Evolutionary conservation across 2,797 vertebrate species (phyloP).

Genomic region (Halcyon leucocephala): DNA sequence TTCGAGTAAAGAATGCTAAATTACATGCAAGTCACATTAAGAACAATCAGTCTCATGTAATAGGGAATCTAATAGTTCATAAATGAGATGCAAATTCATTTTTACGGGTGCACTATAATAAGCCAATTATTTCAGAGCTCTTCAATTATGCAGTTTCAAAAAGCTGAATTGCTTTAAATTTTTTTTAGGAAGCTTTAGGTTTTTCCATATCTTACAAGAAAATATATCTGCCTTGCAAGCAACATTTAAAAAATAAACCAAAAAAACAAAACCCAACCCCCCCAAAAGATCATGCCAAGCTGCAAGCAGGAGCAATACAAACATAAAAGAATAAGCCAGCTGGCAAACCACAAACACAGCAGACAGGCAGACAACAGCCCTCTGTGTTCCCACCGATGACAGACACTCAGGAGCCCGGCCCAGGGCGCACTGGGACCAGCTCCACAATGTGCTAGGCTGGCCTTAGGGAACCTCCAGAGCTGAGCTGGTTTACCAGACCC

Average conservation of each 20-base stretch:
- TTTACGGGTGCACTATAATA: constrained; percentile 76
- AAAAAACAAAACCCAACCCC: neutral
- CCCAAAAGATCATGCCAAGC: neutral
- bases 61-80: constrained; percentile 74
- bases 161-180: constrained; percentile 62
- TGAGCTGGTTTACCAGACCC: constrained; percentile 5
- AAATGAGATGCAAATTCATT: constrained; percentile 81
- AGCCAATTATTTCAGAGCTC: constrained; percentile 80
- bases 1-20: constrained; percentile 74
- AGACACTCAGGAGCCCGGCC: neutral
- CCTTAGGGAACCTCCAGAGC: neutral
- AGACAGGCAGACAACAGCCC: constrained; percentile 13
- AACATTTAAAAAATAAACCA: neutral
- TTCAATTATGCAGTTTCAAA: constrained; percentile 74
- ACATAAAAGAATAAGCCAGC: constrained; percentile 31
- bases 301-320: neutral
- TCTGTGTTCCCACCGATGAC: constrained; percentile 26
- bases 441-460: neutral
- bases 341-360: constrained; percentile 29
- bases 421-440: neutral
- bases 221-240: constrained; percentile 23
- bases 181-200: constrained; percentile 47
- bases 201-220: constrained; percentile 45
- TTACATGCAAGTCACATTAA: constrained; percentile 76
- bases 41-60: constrained; percentile 74